Conservation (phyloP, 2,797 vertebrate genomes). For the Sus cebifrons region DNA sequence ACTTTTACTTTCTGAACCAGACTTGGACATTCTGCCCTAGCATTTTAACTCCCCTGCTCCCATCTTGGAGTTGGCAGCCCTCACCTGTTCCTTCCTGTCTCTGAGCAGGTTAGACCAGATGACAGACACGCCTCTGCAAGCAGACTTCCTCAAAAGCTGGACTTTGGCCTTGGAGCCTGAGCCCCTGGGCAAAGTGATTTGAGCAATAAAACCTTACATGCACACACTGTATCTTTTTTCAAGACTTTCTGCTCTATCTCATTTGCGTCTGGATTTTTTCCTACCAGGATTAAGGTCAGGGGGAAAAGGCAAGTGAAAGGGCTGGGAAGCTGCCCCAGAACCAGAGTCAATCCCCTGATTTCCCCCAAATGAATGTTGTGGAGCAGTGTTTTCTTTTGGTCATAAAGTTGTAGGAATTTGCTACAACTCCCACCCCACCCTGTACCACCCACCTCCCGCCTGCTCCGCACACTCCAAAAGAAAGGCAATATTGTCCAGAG, state of each 20-base stretch:
- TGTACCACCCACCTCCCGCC: rapidly evolving
- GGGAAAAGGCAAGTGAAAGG: background rate
- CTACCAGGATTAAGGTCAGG: background rate
- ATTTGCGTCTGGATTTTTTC: slow-evolving; percentile 34
- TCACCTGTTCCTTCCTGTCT: background rate
- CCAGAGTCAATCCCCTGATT: background rate
- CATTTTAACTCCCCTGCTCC: background rate
- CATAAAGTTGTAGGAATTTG: background rate
- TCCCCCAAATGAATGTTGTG: background rate
- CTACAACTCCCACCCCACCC: rapidly evolving
- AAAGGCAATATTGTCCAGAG: slow-evolving; percentile 12
- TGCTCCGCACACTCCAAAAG: background rate
- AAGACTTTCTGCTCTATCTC: slow-evolving; percentile 26
- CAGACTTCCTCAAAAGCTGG: slow-evolving; percentile 24
- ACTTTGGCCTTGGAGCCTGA: slow-evolving; percentile 46
- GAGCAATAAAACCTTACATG: slow-evolving; percentile 57
- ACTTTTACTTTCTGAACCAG: slow-evolving; percentile 1
- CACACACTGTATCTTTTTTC: background rate
- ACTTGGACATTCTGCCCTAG: background rate
- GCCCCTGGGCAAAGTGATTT: background rate
- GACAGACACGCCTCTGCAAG: background rate
- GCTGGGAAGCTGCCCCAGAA: background rate
- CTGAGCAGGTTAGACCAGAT: background rate
- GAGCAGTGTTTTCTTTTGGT: background rate
- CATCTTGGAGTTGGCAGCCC: background rate